A percentile compares a stretch with the other conserved stretches of the same genome.
Evolutionary conservation across 2,888 invertebrate species (phyloP).

Genomic region (Trimorus sp.): DNA sequence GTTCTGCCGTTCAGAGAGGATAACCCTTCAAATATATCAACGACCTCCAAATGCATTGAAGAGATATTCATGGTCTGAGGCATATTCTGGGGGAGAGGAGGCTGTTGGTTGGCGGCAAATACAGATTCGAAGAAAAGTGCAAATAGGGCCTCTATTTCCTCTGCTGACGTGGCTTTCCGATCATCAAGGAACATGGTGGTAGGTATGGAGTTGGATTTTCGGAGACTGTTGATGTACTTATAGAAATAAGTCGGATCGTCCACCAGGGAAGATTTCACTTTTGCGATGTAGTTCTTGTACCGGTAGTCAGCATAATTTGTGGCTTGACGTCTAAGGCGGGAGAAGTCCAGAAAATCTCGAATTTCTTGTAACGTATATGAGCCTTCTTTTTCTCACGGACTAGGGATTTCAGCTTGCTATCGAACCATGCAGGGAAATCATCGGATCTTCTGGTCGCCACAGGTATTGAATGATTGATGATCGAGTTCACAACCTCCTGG

Average conservation of each 20-base stretch:
- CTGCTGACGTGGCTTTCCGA: not conserved
- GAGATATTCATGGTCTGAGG: not conserved
- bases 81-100: not conserved
- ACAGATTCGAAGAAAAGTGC: not conserved
- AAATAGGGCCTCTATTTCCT: not conserved
- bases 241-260: not conserved
- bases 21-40: not conserved
- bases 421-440: not conserved
- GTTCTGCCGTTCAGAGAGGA: not conserved
- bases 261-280: not conserved
- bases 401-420: not conserved
- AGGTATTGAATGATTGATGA: not conserved
- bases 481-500: not conserved
- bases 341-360: not conserved
- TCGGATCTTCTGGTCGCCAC: not conserved
- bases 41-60: not conserved
- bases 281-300: not conserved
- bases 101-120: not conserved
- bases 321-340: not conserved
- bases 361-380: not conserved
- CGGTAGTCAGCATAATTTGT: not conserved
- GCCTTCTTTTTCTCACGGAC: not conserved
- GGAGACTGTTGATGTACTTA: not conserved
- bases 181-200: slow-evolving; percentile 2
- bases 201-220: not conserved